These are phyloP conservation scores for Miichthys miiuy DNA, from an alignment of 2,797 vertebrate genomes.

Conservation along the genomic window DNA sequence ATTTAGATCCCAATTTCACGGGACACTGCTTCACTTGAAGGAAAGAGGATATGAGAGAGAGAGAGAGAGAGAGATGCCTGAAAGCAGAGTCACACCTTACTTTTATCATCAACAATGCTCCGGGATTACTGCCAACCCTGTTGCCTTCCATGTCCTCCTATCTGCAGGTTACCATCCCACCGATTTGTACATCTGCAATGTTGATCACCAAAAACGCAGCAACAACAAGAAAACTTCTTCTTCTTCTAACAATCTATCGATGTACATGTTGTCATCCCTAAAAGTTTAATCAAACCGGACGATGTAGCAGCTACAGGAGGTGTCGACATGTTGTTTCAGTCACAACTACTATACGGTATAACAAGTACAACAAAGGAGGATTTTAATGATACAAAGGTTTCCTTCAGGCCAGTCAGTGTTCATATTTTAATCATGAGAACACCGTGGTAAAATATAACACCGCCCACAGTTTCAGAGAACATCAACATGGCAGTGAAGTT, in stretches of 20 bases:
- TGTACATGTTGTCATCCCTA: neutral
- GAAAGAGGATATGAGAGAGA: slow-evolving; percentile 73
- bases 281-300: neutral
- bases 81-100: slow-evolving; percentile 84
- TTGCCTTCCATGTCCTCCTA: slow-evolving; percentile 19
- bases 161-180: slow-evolving; percentile 16
- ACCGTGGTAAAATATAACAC: neutral
- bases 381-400: neutral
- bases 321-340: neutral
- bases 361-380: neutral
- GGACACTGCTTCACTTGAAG: slow-evolving; percentile 91
- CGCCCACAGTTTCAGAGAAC: neutral
- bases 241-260: neutral
- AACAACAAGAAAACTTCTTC: slow-evolving; percentile 16
- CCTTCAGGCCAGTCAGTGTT: neutral
- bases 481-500: too few relatives aligned
- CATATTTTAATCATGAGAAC: neutral
- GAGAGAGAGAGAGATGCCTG: slow-evolving; percentile 75
- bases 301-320: neutral
- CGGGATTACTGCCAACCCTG: slow-evolving; percentile 52
- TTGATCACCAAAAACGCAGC: slow-evolving; percentile 44
- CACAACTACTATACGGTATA: neutral
- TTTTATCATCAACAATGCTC: slow-evolving; percentile 73
- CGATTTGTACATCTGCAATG: slow-evolving; percentile 33
- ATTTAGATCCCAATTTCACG: slow-evolving; percentile 96